These are phyloP conservation scores for Tolmerus cingulatus DNA, from an alignment of 2,888 invertebrate species.

Conservation along the genomic window DNA sequence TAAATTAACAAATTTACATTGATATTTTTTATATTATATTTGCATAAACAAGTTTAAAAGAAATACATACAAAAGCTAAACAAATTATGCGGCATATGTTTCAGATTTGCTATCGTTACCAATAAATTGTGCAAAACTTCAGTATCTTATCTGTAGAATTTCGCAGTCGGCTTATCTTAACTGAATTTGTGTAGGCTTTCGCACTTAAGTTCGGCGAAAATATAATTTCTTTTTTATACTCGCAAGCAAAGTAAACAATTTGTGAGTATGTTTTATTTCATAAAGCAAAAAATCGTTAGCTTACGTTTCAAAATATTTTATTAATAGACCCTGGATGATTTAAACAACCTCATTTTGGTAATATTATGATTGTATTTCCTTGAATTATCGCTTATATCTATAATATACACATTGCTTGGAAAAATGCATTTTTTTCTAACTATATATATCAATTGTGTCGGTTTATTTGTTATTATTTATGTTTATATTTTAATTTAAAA, in stretches of 20 bases:
- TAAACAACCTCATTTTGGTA: too few species aligned
- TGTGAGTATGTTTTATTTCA: too few species aligned
- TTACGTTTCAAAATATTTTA: too few species aligned
- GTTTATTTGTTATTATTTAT: too few species aligned
- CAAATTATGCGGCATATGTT: not conserved
- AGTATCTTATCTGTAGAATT: not conserved
- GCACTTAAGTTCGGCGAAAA: not conserved
- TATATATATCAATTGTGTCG: too few species aligned
- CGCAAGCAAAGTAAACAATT: not conserved
- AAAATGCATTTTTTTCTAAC: too few species aligned
- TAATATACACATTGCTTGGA: too few species aligned
- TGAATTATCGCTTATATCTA: too few species aligned
- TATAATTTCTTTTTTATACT: not conserved
- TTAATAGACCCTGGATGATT: too few species aligned
- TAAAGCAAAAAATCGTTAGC: too few species aligned
- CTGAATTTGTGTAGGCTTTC: not conserved
- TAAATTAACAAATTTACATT: not conserved
- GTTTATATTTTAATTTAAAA: too few species aligned
- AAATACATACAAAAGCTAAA: not conserved
- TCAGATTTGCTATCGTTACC: not conserved
- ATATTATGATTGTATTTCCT: too few species aligned
- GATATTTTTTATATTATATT: not conserved
- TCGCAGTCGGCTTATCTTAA: not conserved
- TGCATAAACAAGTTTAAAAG: not conserved
- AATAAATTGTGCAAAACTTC: not conserved